Evolutionary conservation across 2,888 invertebrate species (phyloP).

Genomic region (Drosophila incognita): DNA sequence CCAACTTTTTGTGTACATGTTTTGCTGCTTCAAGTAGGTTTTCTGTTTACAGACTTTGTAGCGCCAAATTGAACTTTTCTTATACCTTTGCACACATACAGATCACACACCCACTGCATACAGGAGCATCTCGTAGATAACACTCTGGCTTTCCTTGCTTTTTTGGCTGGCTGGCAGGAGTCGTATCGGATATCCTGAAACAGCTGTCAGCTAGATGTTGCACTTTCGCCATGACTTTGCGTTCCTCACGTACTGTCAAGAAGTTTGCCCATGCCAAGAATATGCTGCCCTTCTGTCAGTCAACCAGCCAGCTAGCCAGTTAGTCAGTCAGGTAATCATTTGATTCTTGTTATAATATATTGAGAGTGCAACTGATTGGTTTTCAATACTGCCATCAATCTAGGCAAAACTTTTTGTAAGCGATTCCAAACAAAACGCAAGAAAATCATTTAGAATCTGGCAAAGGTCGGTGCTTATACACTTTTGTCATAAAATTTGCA

Average conservation of each 20-base stretch:
- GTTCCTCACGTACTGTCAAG: conserved; percentile 40
- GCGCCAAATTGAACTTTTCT: conserved; percentile 79
- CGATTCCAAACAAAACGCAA: neutral
- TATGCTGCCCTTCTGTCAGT: conserved; percentile 15
- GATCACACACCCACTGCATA: conserved; percentile 5
- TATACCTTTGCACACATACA: conserved; percentile 40
- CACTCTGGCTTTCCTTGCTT: conserved; percentile 58
- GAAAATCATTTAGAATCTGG: neutral
- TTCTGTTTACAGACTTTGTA: conserved; percentile 73
- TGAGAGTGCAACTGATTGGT: conserved; percentile 23
- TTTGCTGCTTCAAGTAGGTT: conserved; percentile 65
- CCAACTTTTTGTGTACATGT: conserved; percentile 61
- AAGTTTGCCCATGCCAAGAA: conserved; percentile 39
- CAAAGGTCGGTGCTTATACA: neutral
- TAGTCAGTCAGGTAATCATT: conserved; percentile 17
- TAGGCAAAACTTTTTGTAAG: neutral
- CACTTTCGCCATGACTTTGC: conserved; percentile 35
- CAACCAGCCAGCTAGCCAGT: neutral
- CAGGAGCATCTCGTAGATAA: conserved; percentile 38
- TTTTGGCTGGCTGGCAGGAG: conserved; percentile 29
- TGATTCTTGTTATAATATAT: conserved; percentile 42
- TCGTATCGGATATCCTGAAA: conserved; percentile 53
- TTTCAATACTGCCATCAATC: neutral
- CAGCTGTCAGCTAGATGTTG: conserved; percentile 72
- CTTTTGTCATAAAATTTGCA: neutral